phyloP scores from a whole-genome alignment of 1,140 invertebrate genomes.

The Dolichoris vasculosae region DNA sequence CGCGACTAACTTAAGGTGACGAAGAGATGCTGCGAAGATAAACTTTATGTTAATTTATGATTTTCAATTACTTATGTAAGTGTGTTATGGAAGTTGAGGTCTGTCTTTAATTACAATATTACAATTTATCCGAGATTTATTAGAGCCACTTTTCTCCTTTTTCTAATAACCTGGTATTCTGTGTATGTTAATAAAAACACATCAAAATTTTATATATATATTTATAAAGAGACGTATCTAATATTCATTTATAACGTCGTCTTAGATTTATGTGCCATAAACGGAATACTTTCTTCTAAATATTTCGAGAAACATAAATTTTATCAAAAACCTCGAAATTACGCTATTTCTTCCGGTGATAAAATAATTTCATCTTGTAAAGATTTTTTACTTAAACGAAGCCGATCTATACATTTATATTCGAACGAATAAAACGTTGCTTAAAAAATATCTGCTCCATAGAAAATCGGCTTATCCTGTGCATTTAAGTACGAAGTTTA shows the following conservation, averaged over 20 bases:
- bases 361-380: neutral
- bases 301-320: neutral
- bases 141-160: too few relatives aligned
- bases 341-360: neutral
- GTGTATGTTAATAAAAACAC: too few relatives aligned
- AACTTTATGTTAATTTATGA: constrained; percentile 10
- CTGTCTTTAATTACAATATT: neutral
- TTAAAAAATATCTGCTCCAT: too few relatives aligned
- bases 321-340: neutral
- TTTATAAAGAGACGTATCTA: neutral
- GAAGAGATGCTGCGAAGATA: neutral
- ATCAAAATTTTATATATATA: neutral
- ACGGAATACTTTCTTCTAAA: neutral
- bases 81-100: neutral
- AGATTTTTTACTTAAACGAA: too few relatives aligned
- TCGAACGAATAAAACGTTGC: too few relatives aligned
- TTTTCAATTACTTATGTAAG: neutral
- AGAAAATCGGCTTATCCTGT: neutral
- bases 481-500: neutral
- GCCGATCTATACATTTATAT: too few relatives aligned
- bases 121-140: too few relatives aligned
- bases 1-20: neutral
- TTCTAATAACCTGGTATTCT: too few relatives aligned
- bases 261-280: neutral
- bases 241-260: neutral